Percentiles rank a stretch among this genome's conserved stretches.
These are phyloP conservation scores for Dione juno DNA, from an alignment of 2,888 invertebrate genomes.

Conservation along the genomic window DNA sequence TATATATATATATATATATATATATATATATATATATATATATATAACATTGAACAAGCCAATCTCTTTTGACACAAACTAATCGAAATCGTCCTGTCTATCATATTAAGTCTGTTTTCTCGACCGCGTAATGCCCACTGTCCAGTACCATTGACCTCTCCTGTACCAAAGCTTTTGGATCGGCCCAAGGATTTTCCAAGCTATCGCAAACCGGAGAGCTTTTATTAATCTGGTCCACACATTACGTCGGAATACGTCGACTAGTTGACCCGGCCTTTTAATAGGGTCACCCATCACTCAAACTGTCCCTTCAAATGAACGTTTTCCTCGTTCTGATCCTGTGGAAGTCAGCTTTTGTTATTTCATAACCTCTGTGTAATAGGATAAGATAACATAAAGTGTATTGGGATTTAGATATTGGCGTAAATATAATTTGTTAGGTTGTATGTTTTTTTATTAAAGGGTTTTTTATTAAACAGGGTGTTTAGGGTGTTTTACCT, in stretches of 20 bases:
- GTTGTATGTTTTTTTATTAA: too few species aligned
- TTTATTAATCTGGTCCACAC: slow-evolving; percentile 37
- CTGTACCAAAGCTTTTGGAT: slow-evolving; percentile 1
- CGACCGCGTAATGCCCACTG: slow-evolving; percentile 40
- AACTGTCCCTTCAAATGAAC: slow-evolving; percentile 45
- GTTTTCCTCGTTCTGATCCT: slow-evolving; percentile 43
- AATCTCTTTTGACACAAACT: slow-evolving; percentile 35
- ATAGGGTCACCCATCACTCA: slow-evolving; percentile 51
- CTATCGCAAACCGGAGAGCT: slow-evolving; percentile 3
- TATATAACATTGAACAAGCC: background rate
- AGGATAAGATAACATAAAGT: slow-evolving; percentile 22
- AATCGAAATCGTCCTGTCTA: slow-evolving; percentile 39
- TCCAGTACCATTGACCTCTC: slow-evolving; percentile 40
- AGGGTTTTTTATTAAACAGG: too few species aligned
- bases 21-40: background rate
- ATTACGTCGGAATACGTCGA: slow-evolving; percentile 40
- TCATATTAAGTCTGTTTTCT: slow-evolving; percentile 47
- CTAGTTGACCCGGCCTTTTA: slow-evolving; percentile 48
- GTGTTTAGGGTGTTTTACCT: too few species aligned
- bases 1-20: too few species aligned
- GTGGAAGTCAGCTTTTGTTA: slow-evolving; percentile 44
- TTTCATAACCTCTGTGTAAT: slow-evolving; percentile 38
- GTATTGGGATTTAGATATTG: slow-evolving; percentile 17
- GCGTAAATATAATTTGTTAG: too few species aligned
- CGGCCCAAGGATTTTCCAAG: slow-evolving; percentile 11